These are phyloP conservation scores for Helarctos malayanus DNA, from an alignment of 2,797 vertebrate genomes.

Conservation along the genomic window DNA sequence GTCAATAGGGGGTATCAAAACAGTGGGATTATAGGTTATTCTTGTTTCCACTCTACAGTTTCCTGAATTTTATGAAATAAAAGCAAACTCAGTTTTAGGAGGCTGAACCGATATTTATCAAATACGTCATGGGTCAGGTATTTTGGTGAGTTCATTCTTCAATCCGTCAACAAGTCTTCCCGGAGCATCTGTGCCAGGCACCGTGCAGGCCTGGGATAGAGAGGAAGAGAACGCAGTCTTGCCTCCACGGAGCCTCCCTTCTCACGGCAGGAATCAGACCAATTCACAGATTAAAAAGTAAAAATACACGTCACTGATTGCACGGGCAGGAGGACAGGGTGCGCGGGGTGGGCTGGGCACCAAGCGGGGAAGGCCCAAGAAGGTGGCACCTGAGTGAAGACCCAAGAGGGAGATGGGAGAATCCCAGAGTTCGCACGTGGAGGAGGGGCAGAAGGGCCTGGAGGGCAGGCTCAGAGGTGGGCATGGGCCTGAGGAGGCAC, in stretches of 20 bases:
- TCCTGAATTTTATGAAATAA: constrained; percentile 68
- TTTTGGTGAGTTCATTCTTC: not conserved
- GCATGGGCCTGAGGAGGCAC: rapidly evolving
- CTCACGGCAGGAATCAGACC: not conserved
- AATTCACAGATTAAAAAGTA: not conserved
- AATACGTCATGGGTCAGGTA: not conserved
- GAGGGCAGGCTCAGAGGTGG: not conserved
- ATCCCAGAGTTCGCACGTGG: rapidly evolving
- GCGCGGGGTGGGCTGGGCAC: rapidly evolving
- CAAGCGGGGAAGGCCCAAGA: not conserved
- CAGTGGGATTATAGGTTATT: constrained; percentile 46
- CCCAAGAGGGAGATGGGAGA: not conserved
- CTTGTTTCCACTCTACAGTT: constrained; percentile 42
- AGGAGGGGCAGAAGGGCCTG: rapidly evolving
- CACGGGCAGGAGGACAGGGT: not conserved
- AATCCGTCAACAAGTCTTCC: not conserved
- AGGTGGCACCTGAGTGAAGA: not conserved
- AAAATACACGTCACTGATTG: not conserved
- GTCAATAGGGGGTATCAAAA: not conserved
- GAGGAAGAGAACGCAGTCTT: too few relatives aligned
- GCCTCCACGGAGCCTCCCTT: not conserved
- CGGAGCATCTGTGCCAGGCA: rapidly evolving
- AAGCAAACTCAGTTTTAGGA: constrained; percentile 56
- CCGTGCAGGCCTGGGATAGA: too few relatives aligned
- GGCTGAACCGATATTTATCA: constrained; percentile 54